Percentiles rank a stretch among this genome's conserved stretches.
Evolutionary conservation across 2,113 vertebrate genomes (phyloP).

Genomic region (Oreochromis spilurus): DNA sequence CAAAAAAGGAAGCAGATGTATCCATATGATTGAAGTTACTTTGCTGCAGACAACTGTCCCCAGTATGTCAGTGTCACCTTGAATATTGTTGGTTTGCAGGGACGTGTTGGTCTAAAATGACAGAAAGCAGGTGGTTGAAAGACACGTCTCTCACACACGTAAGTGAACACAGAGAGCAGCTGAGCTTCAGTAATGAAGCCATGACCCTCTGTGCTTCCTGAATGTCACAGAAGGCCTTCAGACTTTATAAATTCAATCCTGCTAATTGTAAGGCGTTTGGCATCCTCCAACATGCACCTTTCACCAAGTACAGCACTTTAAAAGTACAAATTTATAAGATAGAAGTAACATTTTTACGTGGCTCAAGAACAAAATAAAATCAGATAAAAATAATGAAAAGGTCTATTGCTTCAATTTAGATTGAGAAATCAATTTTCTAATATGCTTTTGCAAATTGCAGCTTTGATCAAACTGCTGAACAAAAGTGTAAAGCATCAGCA

Average conservation of each 20-base stretch:
- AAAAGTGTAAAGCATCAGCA: not conserved
- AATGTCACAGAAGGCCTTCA: not conserved
- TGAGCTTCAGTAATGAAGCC: not conserved
- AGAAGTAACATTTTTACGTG: not conserved
- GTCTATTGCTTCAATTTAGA: not conserved
- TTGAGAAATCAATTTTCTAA: not conserved
- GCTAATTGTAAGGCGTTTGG: not conserved
- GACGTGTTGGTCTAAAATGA: not conserved
- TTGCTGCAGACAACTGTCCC: not conserved
- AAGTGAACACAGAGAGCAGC: not conserved
- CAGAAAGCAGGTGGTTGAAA: not conserved
- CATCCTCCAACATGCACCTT: not conserved
- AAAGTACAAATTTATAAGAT: not conserved
- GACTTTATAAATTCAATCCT: not conserved
- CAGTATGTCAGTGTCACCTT: not conserved
- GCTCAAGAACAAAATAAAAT: fast-evolving
- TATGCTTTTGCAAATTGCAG: not conserved
- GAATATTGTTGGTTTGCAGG: not conserved
- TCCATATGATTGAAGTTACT: not conserved
- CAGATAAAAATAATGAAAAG: fast-evolving
- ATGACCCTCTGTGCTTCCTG: not conserved
- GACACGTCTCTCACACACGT: too few relatives aligned
- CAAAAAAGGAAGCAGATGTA: not conserved
- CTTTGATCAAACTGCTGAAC: not conserved
- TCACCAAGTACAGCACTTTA: not conserved